phyloP scores from a whole-genome alignment of 1,140 invertebrate species.

The Nixonia krombeini region DNA sequence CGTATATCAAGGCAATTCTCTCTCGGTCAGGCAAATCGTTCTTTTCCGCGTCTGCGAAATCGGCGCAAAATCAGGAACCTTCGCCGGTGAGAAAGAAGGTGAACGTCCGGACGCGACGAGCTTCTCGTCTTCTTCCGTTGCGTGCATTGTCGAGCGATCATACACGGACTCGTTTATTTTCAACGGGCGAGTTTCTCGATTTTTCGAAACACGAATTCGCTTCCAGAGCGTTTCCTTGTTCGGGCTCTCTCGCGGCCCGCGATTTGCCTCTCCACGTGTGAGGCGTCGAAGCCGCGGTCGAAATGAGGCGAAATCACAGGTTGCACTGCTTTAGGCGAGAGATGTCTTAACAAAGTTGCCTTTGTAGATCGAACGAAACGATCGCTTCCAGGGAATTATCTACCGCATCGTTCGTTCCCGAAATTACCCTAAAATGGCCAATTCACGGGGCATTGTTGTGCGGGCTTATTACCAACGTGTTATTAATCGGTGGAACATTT shows the following conservation, averaged over 20 bases:
- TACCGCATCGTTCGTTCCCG: too few relatives aligned
- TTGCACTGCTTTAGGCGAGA: constrained; percentile 11
- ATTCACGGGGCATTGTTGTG: too few relatives aligned
- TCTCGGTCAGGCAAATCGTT: constrained; percentile 11
- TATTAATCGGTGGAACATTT: too few relatives aligned
- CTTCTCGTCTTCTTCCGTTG: constrained; percentile 40
- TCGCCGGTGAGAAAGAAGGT: constrained; percentile 9
- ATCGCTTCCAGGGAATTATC: too few relatives aligned
- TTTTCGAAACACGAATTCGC: constrained; percentile 14
- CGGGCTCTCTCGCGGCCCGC: too few relatives aligned
- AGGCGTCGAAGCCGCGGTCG: too few relatives aligned
- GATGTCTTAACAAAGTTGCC: constrained; percentile 25
- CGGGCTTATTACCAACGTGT: too few relatives aligned
- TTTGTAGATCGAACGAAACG: constrained; percentile 7
- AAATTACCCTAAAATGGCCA: too few relatives aligned
- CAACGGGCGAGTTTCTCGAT: constrained; percentile 11
- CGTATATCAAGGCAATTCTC: too few relatives aligned
- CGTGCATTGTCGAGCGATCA: constrained; percentile 40
- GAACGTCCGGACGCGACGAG: constrained; percentile 31
- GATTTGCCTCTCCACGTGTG: constrained; percentile 32
- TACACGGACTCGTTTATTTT: constrained; percentile 21
- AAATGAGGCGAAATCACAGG: constrained; percentile 38
- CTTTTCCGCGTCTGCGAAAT: too few relatives aligned
- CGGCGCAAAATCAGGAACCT: constrained; percentile 8
- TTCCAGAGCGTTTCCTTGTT: too few relatives aligned